Evolutionary conservation across 2,797 vertebrate species (phyloP).

Genomic region (Phylloscopus collybita): DNA sequence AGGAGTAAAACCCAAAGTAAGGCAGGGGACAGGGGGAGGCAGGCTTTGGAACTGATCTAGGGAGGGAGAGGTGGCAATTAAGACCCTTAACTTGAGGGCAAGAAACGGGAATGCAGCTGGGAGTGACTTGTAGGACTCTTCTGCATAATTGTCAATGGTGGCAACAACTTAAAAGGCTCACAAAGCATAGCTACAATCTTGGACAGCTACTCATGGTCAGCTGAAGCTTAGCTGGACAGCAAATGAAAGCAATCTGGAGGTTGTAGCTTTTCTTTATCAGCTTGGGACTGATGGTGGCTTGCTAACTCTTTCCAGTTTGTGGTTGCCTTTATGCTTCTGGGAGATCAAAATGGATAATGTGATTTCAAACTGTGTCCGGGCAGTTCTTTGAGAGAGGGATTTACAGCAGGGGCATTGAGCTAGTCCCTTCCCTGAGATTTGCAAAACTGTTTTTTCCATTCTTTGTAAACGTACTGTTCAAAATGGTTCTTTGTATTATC

Average conservation of each 20-base stretch:
- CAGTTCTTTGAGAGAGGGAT: neutral
- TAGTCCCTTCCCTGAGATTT: neutral
- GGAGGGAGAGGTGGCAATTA: neutral
- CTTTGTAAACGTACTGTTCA: neutral
- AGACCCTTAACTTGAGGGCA: neutral
- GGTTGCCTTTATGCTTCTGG: neutral
- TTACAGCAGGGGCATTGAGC: neutral
- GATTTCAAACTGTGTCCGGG: neutral
- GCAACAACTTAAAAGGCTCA: neutral
- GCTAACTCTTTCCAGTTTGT: neutral
- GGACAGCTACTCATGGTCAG: neutral
- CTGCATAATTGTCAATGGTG: neutral
- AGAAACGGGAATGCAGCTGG: neutral
- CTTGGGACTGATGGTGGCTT: fast-evolving
- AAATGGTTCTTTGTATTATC: neutral
- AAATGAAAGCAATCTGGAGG: neutral
- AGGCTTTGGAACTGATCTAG: neutral
- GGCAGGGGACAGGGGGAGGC: fast-evolving
- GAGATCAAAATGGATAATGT: neutral
- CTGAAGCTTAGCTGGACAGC: neutral
- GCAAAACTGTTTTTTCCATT: neutral
- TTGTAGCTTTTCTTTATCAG: neutral
- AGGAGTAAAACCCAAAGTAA: neutral
- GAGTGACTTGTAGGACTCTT: neutral
- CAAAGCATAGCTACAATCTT: neutral